A percentile compares a stretch with the other conserved stretches of the same genome.
Conservation (phyloP, 2,888 invertebrate genomes). For the Drosophila kokeensis region DNA sequence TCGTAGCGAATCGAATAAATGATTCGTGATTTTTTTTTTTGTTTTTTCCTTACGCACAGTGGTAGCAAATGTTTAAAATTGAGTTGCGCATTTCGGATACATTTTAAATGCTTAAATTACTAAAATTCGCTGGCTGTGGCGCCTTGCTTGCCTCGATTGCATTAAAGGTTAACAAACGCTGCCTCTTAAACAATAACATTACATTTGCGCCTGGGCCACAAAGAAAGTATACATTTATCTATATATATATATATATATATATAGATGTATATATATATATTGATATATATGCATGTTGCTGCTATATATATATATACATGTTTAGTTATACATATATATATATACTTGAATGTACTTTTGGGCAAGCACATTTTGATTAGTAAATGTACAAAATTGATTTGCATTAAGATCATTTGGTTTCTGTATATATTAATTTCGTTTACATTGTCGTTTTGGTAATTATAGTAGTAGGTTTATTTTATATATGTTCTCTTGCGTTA, state of each 20-base stretch:
- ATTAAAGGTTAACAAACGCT: conserved; percentile 42
- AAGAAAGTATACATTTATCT: conserved; percentile 33
- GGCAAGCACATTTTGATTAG: conserved; percentile 34
- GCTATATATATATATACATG: conserved; percentile 13
- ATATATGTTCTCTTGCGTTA: conserved; percentile 19
- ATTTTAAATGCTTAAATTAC: conserved; percentile 73
- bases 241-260: conserved; percentile 17
- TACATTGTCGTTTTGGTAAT: conserved; percentile 60
- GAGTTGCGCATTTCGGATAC: conserved; percentile 49
- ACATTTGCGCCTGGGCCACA: conserved; percentile 52
- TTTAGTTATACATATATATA: conserved; percentile 19
- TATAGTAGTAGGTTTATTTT: conserved; percentile 47
- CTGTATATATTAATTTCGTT: conserved; percentile 66
- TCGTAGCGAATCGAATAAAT: conserved; percentile 1
- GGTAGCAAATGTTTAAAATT: conserved; percentile 26
- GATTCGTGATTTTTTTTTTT: background rate
- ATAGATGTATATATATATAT: conserved; percentile 10
- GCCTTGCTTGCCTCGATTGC: conserved; percentile 64
- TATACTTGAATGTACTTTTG: conserved; percentile 50
- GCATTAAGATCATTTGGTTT: conserved; percentile 76
- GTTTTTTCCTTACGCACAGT: background rate
- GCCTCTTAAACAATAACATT: conserved; percentile 42
- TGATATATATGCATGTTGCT: conserved; percentile 11
- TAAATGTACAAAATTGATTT: conserved; percentile 61
- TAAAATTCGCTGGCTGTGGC: conserved; percentile 73